Base-by-base conservation (phyloP, 2,113 vertebrate species). In the Callaeas wilsoni region DNA sequence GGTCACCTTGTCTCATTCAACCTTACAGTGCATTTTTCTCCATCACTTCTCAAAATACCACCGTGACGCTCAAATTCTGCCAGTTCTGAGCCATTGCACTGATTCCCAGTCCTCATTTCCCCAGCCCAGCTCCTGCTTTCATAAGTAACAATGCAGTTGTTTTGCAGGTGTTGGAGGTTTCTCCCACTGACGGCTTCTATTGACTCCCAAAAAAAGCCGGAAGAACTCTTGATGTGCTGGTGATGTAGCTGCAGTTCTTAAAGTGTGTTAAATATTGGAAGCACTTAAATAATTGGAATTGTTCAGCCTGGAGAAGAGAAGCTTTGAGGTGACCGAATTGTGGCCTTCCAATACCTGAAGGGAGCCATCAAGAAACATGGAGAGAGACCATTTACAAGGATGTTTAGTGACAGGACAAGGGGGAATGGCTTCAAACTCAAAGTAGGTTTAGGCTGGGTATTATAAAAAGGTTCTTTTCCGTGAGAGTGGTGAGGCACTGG, bases 121-220 rank as follows among this genome's bases (percentile, higher is more conserved):
- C 9, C 0, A 15, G 74, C 90, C 94, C 41, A 46, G 90, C 78
- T 95, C 88, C 83, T 75, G 59, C 75, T 94, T 94, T 90, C 89
- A 68, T 64, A 82, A 94, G 90, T 74, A 84, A 17, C 52, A 87
- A 21, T 46, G 52, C 77, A 86, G 88, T 84, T 42, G 87, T 93
- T 96, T 89, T 93, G 91, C 96, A 97, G 96, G 86, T 97, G 80
- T 65, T 88, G 80, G 94, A 96, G 76, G 32, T 50, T 57, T 82
- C 69, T 97, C 73, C 89, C 63, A 35, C 73, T 75, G 71, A 22
- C 7, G 12, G 5, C 63, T 96, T 77, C 88, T 57, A 1, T 8
- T 26, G 79, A 23, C 35, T 74, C 33, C 82, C 68, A 25, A 39
- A 62, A 27, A 46, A 70, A 68, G 33, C 26, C 50, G 49, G 53